phyloP scores from a whole-genome alignment of 2,888 invertebrate species.

The Hyppa rectilinea region DNA sequence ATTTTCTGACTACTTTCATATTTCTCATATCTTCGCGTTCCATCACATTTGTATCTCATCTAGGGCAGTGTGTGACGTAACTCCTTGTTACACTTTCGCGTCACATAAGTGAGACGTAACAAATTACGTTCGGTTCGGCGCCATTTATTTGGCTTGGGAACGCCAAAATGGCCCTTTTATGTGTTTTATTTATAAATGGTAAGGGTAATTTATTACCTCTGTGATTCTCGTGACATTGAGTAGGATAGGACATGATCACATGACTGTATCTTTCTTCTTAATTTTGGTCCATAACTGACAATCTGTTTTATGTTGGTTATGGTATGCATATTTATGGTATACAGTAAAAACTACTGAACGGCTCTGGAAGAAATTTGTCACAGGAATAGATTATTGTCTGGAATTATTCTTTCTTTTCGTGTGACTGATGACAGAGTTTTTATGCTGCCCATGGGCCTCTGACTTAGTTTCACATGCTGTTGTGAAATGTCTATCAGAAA shows the following conservation, averaged over 20 bases:
- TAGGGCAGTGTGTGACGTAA: slow-evolving; percentile 1
- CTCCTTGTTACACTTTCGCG: slow-evolving; percentile 31
- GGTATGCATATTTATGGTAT: no score
- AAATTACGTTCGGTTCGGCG: slow-evolving; percentile 63
- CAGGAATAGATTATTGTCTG: no score
- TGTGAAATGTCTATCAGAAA: no score
- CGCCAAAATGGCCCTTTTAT: slow-evolving; percentile 63
- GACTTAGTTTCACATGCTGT: no score
- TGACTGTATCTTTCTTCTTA: slow-evolving; percentile 38
- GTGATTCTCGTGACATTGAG: slow-evolving; percentile 44
- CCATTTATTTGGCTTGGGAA: slow-evolving; percentile 63
- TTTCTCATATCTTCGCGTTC: not conserved
- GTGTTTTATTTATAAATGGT: slow-evolving; percentile 67
- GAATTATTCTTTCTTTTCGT: no score
- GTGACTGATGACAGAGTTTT: no score
- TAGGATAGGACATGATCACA: slow-evolving; percentile 32
- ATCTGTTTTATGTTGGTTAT: not conserved
- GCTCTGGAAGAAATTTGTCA: no score
- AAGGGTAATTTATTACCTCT: slow-evolving; percentile 62
- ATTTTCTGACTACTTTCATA: not conserved
- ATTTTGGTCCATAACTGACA: slow-evolving; percentile 24
- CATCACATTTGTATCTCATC: not conserved
- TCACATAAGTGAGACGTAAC: slow-evolving; percentile 62
- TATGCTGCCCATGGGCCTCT: no score
- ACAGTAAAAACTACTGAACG: no score